phyloP scores from a whole-genome alignment of 2,113 vertebrate genomes.

The Ammospiza nelsoni region DNA sequence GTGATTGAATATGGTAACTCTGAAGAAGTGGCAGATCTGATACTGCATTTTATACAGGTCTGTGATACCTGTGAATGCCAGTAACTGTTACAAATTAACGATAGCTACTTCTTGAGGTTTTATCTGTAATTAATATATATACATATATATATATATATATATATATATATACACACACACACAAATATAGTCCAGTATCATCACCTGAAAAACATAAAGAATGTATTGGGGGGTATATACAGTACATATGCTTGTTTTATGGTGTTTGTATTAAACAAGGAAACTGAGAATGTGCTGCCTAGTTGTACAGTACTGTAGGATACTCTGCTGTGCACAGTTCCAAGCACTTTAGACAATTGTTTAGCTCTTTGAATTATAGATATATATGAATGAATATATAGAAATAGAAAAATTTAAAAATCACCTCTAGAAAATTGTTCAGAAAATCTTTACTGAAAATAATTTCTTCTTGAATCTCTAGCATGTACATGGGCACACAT shows the following conservation, averaged over 20 bases:
- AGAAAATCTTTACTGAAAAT: slow-evolving; percentile 24
- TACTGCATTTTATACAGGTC: slow-evolving; percentile 2
- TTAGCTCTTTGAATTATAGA: slow-evolving; percentile 62
- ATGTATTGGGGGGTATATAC: slow-evolving; percentile 44
- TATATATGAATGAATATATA: slow-evolving; percentile 29
- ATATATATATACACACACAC: background rate
- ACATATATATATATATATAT: background rate
- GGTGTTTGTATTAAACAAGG: slow-evolving; percentile 60
- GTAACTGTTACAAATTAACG: slow-evolving; percentile 52
- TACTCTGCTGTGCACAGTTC: slow-evolving; percentile 65
- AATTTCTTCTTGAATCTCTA: background rate
- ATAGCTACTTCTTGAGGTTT: slow-evolving; percentile 42
- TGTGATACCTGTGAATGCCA: slow-evolving; percentile 44
- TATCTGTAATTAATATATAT: background rate
- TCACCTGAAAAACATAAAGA: slow-evolving; percentile 42
- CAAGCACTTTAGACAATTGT: slow-evolving; percentile 75
- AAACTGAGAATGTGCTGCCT: slow-evolving; percentile 52
- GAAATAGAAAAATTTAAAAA: slow-evolving; percentile 53
- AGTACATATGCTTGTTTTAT: slow-evolving; percentile 16
- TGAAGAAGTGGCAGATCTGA: background rate
- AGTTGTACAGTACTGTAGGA: slow-evolving; percentile 51
- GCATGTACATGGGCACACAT: background rate
- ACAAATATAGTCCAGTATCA: slow-evolving; percentile 37
- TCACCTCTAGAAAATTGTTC: slow-evolving; percentile 71
- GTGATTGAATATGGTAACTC: background rate